phyloP scores from a whole-genome alignment of 2,888 invertebrate genomes.

The Dryococelus australis region DNA sequence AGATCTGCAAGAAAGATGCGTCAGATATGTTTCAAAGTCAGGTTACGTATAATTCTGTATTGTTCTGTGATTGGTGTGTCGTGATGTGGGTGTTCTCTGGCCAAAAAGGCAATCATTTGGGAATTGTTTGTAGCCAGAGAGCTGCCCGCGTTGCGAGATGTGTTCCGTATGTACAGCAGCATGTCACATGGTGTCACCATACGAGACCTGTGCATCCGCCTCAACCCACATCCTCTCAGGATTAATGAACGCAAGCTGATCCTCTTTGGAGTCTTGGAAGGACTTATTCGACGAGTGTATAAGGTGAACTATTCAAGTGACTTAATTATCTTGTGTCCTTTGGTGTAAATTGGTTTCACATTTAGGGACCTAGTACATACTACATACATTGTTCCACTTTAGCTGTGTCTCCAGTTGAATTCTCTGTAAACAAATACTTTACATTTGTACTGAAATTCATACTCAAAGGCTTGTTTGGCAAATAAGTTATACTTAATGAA shows the following conservation, averaged over 20 bases:
- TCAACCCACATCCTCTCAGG: conserved; percentile 75
- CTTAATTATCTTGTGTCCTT: no score
- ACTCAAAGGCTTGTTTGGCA: no score
- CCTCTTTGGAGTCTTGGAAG: conserved; percentile 87
- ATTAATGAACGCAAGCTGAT: conserved; percentile 84
- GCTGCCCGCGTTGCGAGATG: conserved; percentile 71
- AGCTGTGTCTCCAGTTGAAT: no score
- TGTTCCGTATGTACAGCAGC: conserved; percentile 77
- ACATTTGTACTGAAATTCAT: no score
- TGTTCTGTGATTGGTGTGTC: not conserved
- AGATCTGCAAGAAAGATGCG: conserved; percentile 74
- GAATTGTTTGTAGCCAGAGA: conserved; percentile 64
- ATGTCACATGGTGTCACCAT: conserved; percentile 81
- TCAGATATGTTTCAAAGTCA: conserved; percentile 73
- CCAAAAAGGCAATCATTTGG: not conserved
- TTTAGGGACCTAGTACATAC: no score
- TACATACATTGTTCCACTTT: no score
- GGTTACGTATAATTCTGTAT: conserved; percentile 58
- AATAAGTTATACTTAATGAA: no score
- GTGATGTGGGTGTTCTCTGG: not conserved
- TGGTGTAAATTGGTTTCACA: no score
- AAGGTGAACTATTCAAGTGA: conserved; percentile 62
- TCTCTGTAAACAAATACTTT: no score
- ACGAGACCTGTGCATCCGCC: conserved; percentile 75
- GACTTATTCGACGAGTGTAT: conserved; percentile 80